Evolutionary conservation across 2,797 vertebrate species (phyloP), one percentile per base, ranked within the genome.

Genomic region (Podargus strigoides): DNA sequence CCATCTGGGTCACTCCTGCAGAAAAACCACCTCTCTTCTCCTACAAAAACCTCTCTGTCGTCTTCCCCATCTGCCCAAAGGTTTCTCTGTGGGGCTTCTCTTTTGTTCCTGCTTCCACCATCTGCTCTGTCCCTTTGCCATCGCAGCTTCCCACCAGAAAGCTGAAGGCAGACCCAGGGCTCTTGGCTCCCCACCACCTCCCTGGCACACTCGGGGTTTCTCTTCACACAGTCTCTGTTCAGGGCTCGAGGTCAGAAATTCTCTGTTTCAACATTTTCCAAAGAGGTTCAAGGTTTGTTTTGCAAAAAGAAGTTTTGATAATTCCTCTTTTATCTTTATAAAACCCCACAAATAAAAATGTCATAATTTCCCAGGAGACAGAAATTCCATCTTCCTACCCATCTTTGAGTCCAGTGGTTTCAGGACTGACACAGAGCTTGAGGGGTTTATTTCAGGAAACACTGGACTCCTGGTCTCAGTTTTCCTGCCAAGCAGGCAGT

Each of bases 91-190:
- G 69, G 85, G 88, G 66, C 30, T 95, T 7, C 58, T 74, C 62
- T 68, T 78, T 24, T n/a, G 24, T 87, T 87, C 90, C 84, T 44
- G 56, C 74, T 68, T 47, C 93, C 69, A 69, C 94, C 94, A 95
- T 93, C 96, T 94, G 96, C 86, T 96, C 85, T 2, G 2, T 82
- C 58, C 85, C 72, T 77, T 47, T 89, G 78, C 78, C 91, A 69
- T 66, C 17, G 70, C 59, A 12, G 36, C 55, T 56, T 46, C 78
- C 36, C 0, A 1, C 58, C 32, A 46, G 69, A 46, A 60, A 68
- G 39, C 78, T 6, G 9, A 42, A 46, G 59, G 42, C 82, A 81
- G 52, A 50, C 28, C 42, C 26, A 5, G 73, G 50, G 53, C 36
- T 94, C 15, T 46, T 92, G 93, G 94, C 95, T 82, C 78, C 58